Evolutionary conservation across 2,888 invertebrate species (phyloP).

Genomic region (Scaptomyza reducta): DNA sequence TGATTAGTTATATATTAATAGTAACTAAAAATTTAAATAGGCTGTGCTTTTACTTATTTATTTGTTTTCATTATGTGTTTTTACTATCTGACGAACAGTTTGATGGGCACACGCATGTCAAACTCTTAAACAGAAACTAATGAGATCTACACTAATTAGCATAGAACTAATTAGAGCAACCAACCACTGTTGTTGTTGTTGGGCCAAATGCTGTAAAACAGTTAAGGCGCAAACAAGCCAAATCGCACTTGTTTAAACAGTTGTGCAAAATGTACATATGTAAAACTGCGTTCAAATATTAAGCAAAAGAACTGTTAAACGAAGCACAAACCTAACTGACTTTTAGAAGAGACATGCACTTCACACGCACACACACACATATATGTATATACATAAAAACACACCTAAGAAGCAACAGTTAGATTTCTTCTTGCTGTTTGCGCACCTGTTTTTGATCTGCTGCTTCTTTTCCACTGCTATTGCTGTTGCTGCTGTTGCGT

Average conservation of each 20-base stretch:
- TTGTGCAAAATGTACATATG: conserved; percentile 15
- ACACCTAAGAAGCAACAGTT: conserved; percentile 49
- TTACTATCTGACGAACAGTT: no score
- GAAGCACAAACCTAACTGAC: conserved; percentile 28
- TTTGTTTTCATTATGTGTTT: background rate
- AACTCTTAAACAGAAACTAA: conserved; percentile 13
- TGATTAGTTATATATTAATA: background rate
- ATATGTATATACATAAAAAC: conserved; percentile 2
- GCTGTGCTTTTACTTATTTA: background rate
- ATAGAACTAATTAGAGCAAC: conserved; percentile 5
- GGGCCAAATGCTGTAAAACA: conserved; percentile 25
- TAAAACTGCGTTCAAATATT: conserved; percentile 8
- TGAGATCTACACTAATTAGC: conserved; percentile 13
- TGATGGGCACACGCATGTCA: background rate
- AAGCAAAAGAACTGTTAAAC: conserved; percentile 28
- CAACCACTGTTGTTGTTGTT: conserved; percentile 22
- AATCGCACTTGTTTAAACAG: conserved; percentile 48
- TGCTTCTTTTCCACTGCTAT: conserved; percentile 23
- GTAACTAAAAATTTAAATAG: background rate
- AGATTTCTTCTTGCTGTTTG: conserved; percentile 34
- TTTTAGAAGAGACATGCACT: conserved; percentile 35
- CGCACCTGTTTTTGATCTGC: conserved; percentile 29
- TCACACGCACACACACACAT: conserved; percentile 33
- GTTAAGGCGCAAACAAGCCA: conserved; percentile 22
- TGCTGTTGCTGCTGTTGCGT: conserved; percentile 20